A percentile compares a stretch with the other conserved stretches of the same genome.
phyloP scores from a whole-genome alignment of 2,888 invertebrate genomes.

The Acanthopleura granulata region DNA sequence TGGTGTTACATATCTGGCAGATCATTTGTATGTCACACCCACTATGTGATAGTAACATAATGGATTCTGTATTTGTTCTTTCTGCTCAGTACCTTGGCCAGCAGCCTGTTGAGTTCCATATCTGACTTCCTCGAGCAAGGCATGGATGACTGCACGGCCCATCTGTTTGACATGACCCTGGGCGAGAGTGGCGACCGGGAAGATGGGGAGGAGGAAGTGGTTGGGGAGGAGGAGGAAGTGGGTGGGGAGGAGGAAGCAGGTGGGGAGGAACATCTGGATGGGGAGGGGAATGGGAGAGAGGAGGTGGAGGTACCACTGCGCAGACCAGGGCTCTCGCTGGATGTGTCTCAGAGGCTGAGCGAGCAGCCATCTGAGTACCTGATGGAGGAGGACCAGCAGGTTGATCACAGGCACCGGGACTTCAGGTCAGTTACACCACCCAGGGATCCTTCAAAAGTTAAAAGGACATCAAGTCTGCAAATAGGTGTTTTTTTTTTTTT shows the following conservation, averaged over 20 bases:
- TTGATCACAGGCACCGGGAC: no score
- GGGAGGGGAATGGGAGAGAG: not conserved
- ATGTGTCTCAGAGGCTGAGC: no score
- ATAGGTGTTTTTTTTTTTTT: no score
- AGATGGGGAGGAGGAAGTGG: slow-evolving; percentile 19
- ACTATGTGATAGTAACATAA: no score
- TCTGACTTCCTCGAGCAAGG: slow-evolving; percentile 72
- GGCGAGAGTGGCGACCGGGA: slow-evolving; percentile 32
- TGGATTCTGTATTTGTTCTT: not conserved
- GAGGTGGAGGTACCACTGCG: not conserved
- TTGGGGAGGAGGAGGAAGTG: not conserved
- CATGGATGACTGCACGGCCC: slow-evolving; percentile 68
- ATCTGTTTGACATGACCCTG: slow-evolving; percentile 58
- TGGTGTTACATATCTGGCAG: no score
- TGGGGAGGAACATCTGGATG: not conserved
- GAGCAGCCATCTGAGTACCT: no score
- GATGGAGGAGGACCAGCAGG: no score
- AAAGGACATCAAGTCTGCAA: no score
- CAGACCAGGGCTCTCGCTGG: not conserved
- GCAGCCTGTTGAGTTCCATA: slow-evolving; percentile 73
- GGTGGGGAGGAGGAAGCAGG: not conserved
- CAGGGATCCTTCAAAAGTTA: no score
- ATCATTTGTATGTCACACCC: no score
- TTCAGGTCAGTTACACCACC: no score
- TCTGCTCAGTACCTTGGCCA: slow-evolving; percentile 72